Evolutionary conservation across 2,797 vertebrate genomes (phyloP).

Genomic region (Alosa sapidissima): DNA sequence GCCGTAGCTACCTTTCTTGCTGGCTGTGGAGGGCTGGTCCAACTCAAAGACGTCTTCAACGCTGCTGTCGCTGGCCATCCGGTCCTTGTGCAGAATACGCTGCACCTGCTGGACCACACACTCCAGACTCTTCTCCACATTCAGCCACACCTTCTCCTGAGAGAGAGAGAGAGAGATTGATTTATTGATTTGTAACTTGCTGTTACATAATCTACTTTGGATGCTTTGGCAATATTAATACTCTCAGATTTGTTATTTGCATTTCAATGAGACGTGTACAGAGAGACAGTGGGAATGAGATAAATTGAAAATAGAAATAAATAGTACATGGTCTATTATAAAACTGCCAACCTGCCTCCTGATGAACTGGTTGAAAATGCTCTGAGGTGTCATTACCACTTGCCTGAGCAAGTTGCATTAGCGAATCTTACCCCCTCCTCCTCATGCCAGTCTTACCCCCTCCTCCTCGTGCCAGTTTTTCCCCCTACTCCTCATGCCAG

Average conservation of each 20-base stretch:
- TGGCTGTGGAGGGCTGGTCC: conserved; percentile 68
- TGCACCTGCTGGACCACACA: conserved; percentile 94
- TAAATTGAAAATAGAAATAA: not conserved
- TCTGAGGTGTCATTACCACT: not conserved
- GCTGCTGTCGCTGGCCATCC: conserved; percentile 86
- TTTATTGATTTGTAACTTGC: not conserved
- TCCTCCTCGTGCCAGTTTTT: too few species aligned
- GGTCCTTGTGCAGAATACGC: conserved; percentile 88
- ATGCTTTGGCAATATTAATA: too few species aligned
- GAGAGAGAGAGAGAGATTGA: conserved; percentile 13
- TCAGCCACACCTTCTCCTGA: conserved; percentile 95
- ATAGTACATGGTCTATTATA: not conserved
- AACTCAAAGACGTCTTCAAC: conserved; percentile 86
- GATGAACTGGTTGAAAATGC: not conserved
- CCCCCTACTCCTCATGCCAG: too few species aligned
- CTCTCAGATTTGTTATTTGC: not conserved
- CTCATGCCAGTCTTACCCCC: too few species aligned
- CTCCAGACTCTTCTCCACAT: conserved; percentile 97
- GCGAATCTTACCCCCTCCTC: too few species aligned
- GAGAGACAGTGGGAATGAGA: too few species aligned
- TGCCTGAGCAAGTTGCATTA: not conserved
- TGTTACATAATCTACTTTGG: not conserved
- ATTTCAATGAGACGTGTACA: too few species aligned
- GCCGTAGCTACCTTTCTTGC: conserved; percentile 85
- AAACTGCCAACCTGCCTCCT: not conserved